Percentiles rank a stretch among this genome's conserved stretches.
Evolutionary conservation across 1,140 invertebrate species (phyloP).

Genomic region (Sycophila sp.): DNA sequence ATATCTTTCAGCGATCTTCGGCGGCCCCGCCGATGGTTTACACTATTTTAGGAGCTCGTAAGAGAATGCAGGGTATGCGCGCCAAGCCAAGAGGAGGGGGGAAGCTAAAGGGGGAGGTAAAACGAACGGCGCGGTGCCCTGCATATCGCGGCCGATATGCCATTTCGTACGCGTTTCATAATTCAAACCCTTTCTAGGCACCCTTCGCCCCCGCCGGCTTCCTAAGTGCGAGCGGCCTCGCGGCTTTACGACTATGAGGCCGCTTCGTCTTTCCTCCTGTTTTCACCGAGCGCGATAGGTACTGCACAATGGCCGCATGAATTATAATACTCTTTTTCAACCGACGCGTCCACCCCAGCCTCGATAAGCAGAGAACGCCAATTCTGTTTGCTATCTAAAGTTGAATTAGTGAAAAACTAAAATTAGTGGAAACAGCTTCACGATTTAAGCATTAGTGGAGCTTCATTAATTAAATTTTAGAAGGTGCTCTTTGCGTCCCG

Average conservation of each 20-base stretch:
- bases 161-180: constrained; percentile 57
- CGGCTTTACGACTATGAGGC: not conserved
- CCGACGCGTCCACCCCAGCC: too few relatives aligned
- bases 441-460: too few relatives aligned
- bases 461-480: too few relatives aligned
- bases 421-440: too few relatives aligned
- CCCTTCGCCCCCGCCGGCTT: constrained; percentile 3
- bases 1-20: constrained; percentile 36
- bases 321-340: not conserved
- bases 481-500: too few relatives aligned
- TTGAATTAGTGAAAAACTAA: too few relatives aligned
- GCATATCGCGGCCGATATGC: constrained; percentile 36
- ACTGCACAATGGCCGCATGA: constrained; percentile 9
- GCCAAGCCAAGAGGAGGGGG: too few relatives aligned
- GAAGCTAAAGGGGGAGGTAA: not conserved
- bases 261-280: constrained; percentile 10
- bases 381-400: too few relatives aligned
- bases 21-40: constrained; percentile 30
- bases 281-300: not conserved
- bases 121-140: constrained; percentile 32
- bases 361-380: too few relatives aligned
- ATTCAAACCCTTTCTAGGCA: constrained; percentile 59
- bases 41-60: constrained; percentile 21
- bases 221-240: not conserved
- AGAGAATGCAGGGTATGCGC: constrained; percentile 27